Evolutionary conservation across 2,888 invertebrate species (phyloP), one percentile per base, ranked within the genome.

Genomic region (Pasiphila rectangulata): DNA sequence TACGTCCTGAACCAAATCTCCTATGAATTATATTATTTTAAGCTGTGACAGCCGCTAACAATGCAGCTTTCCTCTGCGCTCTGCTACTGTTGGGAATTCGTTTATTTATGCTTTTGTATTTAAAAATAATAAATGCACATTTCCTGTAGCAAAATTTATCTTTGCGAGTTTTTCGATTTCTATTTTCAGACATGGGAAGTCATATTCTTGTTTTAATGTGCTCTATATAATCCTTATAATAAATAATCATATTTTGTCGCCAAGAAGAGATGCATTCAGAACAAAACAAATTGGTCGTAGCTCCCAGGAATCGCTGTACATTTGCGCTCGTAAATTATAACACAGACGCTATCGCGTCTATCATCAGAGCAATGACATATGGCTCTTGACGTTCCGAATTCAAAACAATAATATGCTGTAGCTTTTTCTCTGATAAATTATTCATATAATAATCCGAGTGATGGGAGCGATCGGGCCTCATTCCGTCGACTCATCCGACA

Each of bases 371-470:
- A 70, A 72, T 69, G 74, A 75, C 77, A 78, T 70, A 72, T 72
- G 69, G 69, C 71, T 69, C 68, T 74, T 69, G 75, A 76, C 75
- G 73, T 73, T 71, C 64, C 59, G 73, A 78, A 74, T 76, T 81
- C 80, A 81, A 85, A 86, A 87, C 86, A 87, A 85, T 84, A 82
- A 80, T 79, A 79, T 74, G 71, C 63, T 65, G 43, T 40, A 61
- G 64, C 64, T 72, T 78, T 82, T 79, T 73, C 71, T 74, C 71
- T 79, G 71, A 86, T 88, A 87, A 84, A 87, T 87, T 80, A 88
- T 87, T 87, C 86, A 87, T 87, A 84, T 84, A 76, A 83, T 88
- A 88, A 86, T 87, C 86, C 82, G 72, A 79, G 75, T 81, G 85
- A 86, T 83, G 80, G 82, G 72, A 79, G 77, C 76, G 79, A 77